A percentile compares a stretch with the other conserved stretches of the same genome.
Evolutionary conservation across 2,113 vertebrate genomes (phyloP).

Genomic region (Alligator sinensis): DNA sequence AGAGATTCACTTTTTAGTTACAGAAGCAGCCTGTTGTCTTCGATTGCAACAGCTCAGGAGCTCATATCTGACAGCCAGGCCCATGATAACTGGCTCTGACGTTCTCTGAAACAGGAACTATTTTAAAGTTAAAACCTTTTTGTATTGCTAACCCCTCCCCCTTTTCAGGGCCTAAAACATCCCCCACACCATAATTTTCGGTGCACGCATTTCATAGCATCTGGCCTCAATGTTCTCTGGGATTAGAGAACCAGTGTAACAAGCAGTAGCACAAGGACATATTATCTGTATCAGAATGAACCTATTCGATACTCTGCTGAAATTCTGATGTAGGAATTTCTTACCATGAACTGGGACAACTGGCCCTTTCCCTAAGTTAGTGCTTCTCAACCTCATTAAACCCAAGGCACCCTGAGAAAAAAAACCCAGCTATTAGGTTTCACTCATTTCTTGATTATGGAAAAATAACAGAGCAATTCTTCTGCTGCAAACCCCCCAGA

Average conservation of each 20-base stretch:
- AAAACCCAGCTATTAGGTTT: too few species aligned
- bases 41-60: neutral
- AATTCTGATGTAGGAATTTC: fast-evolving
- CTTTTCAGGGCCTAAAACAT: neutral
- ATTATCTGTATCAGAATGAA: fast-evolving
- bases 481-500: too few species aligned
- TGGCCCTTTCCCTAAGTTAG: neutral
- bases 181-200: neutral
- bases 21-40: neutral
- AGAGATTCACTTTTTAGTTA: neutral
- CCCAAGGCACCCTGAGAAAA: too few species aligned
- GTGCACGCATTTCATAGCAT: neutral
- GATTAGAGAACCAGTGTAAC: neutral
- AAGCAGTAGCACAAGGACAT: neutral
- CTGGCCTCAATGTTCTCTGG: neutral
- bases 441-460: too few species aligned
- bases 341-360: neutral
- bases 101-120: neutral
- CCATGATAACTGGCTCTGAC: neutral
- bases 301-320: neutral
- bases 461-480: too few species aligned
- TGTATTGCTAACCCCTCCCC: neutral
- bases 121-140: fast-evolving
- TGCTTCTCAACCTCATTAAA: neutral
- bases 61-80: neutral